Percentiles rank a stretch among this genome's conserved stretches.
These are phyloP conservation scores for Pseudeuparius sepicola DNA, from an alignment of 2,888 invertebrate genomes.

Conservation along the genomic window DNA sequence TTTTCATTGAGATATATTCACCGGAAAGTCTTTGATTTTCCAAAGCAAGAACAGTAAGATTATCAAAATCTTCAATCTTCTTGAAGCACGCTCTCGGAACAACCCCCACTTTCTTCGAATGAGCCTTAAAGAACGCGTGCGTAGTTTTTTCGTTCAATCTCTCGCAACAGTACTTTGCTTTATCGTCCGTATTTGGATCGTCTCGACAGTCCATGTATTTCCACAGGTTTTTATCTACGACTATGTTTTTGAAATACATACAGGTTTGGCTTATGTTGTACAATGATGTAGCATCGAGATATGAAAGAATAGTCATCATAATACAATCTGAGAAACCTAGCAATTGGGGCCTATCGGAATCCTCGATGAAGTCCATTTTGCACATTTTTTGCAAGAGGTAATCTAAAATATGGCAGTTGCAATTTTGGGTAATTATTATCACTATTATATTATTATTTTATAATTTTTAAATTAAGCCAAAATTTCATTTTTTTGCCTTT, in stretches of 20 bases:
- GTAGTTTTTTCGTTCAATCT: conserved; percentile 29
- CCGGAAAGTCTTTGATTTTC: conserved; percentile 33
- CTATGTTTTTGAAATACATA: conserved; percentile 27
- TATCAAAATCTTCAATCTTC: conserved; percentile 18
- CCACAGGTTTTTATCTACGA: conserved; percentile 32
- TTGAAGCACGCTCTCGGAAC: conserved; percentile 21
- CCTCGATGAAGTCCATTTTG: too few species aligned
- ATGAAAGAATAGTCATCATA: conserved; percentile 29
- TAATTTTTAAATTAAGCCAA: too few species aligned
- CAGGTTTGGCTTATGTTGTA: conserved; percentile 31
- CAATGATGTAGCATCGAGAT: conserved; percentile 31
- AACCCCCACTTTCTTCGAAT: conserved; percentile 18
- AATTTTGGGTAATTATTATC: too few species aligned
- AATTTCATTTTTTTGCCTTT: too few species aligned
- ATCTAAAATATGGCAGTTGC: too few species aligned
- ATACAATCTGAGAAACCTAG: conserved; percentile 34
- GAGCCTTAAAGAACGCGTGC: conserved; percentile 22
- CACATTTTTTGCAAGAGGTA: too few species aligned
- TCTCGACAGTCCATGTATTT: conserved; percentile 29
- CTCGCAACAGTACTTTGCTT: conserved; percentile 29
- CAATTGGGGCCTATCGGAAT: too few species aligned
- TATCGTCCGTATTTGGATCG: conserved; percentile 28
- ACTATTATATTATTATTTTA: too few species aligned
- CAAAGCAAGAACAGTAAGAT: conserved; percentile 32
- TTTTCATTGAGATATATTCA: conserved; percentile 42